Evolutionary conservation across 2,797 vertebrate genomes (phyloP).

Genomic region (Eulemur coronatus): DNA sequence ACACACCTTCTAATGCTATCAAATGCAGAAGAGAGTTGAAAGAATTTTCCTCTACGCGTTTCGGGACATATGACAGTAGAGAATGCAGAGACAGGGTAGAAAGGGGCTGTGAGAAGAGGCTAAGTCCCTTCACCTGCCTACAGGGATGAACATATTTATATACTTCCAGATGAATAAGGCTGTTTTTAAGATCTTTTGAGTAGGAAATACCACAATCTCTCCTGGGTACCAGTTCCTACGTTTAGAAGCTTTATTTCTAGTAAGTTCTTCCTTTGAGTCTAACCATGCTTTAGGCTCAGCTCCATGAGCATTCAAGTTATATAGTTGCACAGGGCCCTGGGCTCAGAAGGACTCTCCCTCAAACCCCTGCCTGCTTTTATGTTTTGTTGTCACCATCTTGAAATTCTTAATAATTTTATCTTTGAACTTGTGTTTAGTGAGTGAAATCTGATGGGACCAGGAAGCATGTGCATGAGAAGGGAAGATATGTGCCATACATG

Average conservation of each 20-base stretch:
- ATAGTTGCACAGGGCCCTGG: background rate
- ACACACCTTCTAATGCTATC: background rate
- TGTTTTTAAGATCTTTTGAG: background rate
- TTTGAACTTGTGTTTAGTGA: background rate
- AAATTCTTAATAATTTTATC: background rate
- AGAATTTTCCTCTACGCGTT: background rate
- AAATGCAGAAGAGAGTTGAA: background rate
- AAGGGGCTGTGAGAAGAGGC: background rate
- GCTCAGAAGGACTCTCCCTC: background rate
- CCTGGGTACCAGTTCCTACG: background rate
- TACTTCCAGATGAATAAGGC: background rate
- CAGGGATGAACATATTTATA: background rate
- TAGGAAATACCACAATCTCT: background rate
- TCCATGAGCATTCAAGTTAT: background rate
- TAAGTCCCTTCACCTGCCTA: background rate
- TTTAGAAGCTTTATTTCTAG: background rate
- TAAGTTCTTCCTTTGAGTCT: background rate
- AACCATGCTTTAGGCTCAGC: background rate
- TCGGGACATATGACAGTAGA: background rate
- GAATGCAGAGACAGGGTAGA: background rate
- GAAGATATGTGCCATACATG: rapidly evolving
- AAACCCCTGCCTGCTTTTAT: background rate
- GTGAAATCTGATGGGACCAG: background rate
- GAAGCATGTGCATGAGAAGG: background rate
- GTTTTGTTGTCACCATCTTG: background rate